Evolutionary conservation across 92 coral and sea anemone genomes (phyloP).

Genomic region (Porites divaricata): DNA sequence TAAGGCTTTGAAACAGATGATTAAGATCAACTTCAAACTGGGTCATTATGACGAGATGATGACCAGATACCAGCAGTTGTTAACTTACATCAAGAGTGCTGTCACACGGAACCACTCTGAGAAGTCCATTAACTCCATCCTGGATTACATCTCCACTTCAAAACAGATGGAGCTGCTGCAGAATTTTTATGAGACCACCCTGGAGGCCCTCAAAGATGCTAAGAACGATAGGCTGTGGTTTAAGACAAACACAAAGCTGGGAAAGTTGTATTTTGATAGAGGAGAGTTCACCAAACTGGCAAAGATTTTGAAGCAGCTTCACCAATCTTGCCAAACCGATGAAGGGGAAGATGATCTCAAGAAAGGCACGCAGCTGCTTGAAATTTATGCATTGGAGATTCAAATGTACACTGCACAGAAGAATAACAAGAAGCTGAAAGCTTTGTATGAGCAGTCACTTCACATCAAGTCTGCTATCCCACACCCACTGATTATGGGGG

Average conservation of each 20-base stretch:
- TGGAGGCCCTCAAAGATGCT: constrained; percentile 97
- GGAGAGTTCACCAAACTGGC: constrained; percentile 91
- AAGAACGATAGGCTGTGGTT: constrained; percentile 99
- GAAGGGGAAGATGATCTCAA: constrained; percentile 99
- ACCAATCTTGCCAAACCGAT: constrained; percentile 98
- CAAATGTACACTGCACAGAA: constrained; percentile 98
- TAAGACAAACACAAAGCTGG: constrained; percentile 97
- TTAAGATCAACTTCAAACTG: constrained; percentile 93
- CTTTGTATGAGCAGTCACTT: constrained; percentile 93
- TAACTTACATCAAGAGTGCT: constrained; percentile 98
- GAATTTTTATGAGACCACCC: constrained; percentile 97
- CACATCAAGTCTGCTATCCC: constrained; percentile 99
- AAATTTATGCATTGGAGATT: constrained; percentile 97
- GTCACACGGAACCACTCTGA: constrained; percentile 99
- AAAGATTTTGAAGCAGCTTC: constrained; percentile 94
- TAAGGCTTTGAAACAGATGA: constrained; percentile 98
- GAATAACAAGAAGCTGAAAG: constrained; percentile 56
- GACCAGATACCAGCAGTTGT: constrained; percentile 90
- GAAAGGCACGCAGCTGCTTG: constrained; percentile 95
- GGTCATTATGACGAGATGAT: constrained; percentile 89
- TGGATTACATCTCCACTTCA: constrained; percentile 99
- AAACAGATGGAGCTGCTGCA: constrained; percentile 97
- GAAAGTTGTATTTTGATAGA: constrained; percentile 95
- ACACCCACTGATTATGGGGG: constrained; percentile 98
- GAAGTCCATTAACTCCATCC: constrained; percentile 96